A percentile compares a stretch with the other conserved stretches of the same genome.
Conservation (phyloP, 2,113 vertebrate genomes). For the Dunckerocampus dactyliophorus region DNA sequence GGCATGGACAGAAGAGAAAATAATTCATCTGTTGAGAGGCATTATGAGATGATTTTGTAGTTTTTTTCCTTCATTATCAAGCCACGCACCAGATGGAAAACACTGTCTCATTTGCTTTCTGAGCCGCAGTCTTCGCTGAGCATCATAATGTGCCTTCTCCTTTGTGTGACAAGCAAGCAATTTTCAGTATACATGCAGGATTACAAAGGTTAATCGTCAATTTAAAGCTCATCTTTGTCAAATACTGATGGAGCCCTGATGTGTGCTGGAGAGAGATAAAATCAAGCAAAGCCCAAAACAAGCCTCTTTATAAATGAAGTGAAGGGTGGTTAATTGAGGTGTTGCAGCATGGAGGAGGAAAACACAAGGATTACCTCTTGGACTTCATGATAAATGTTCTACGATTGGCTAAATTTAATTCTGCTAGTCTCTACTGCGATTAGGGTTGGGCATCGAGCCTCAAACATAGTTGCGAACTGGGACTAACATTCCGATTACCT, state of each 20-base stretch:
- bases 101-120: slow-evolving; percentile 67
- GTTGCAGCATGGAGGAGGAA: slow-evolving; percentile 20
- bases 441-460: too few relatives aligned
- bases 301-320: slow-evolving; percentile 46
- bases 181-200: slow-evolving; percentile 61
- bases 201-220: slow-evolving; percentile 76
- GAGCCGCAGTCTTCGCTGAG: slow-evolving; percentile 55
- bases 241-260: slow-evolving; percentile 64
- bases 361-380: slow-evolving; percentile 5
- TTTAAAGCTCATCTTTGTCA: slow-evolving; percentile 76
- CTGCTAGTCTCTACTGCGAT: not conserved
- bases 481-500: too few relatives aligned
- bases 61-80: slow-evolving; percentile 70
- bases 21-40: slow-evolving; percentile 51
- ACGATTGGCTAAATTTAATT: slow-evolving; percentile 29
- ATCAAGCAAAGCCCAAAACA: slow-evolving; percentile 59
- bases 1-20: slow-evolving; percentile 31
- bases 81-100: slow-evolving; percentile 59
- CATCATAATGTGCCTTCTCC: slow-evolving; percentile 57
- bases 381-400: slow-evolving; percentile 12
- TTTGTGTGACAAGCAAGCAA: slow-evolving; percentile 47
- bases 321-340: slow-evolving; percentile 49
- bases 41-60: slow-evolving; percentile 61
- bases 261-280: slow-evolving; percentile 54
- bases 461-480: too few relatives aligned